Evolutionary conservation across 2,888 invertebrate species (phyloP).

Genomic region (Tupiocoris notatus): DNA sequence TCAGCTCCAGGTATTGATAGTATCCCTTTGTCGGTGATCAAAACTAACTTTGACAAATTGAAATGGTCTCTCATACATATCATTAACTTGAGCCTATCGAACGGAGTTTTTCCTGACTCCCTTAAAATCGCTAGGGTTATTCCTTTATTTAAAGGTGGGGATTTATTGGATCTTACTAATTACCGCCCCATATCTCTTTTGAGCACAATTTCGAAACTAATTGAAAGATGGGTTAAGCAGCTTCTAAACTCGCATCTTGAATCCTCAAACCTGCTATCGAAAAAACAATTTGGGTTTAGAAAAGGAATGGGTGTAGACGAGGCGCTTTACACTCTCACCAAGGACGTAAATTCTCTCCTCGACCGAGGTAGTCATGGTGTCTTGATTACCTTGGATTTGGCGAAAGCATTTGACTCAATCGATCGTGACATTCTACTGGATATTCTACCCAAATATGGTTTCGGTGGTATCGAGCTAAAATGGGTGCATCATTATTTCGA

Average conservation of each 20-base stretch:
- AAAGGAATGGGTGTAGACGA: background rate
- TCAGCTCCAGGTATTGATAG: background rate
- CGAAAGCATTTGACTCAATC: background rate
- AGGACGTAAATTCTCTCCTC: background rate
- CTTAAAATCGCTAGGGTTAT: slow-evolving; percentile 34
- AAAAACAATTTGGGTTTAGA: background rate
- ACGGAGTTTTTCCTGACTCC: slow-evolving; percentile 35
- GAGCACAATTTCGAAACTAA: background rate
- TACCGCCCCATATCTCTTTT: background rate
- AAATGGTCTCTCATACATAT: slow-evolving; percentile 16
- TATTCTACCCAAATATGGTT: background rate
- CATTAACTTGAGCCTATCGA: slow-evolving; percentile 38
- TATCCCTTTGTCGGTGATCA: too few species aligned
- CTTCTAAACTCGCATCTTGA: background rate
- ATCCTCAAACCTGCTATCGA: background rate
- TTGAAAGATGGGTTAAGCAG: background rate
- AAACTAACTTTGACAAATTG: background rate
- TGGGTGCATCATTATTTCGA: background rate
- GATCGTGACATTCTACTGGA: background rate
- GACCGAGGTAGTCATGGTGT: background rate
- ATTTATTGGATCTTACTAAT: slow-evolving; percentile 3
- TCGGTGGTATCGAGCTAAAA: background rate
- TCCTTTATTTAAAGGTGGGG: background rate
- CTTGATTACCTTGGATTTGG: background rate
- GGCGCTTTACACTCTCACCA: background rate